Conservation (phyloP, 2,888 invertebrate species). For the Vesta saturnalis region DNA sequence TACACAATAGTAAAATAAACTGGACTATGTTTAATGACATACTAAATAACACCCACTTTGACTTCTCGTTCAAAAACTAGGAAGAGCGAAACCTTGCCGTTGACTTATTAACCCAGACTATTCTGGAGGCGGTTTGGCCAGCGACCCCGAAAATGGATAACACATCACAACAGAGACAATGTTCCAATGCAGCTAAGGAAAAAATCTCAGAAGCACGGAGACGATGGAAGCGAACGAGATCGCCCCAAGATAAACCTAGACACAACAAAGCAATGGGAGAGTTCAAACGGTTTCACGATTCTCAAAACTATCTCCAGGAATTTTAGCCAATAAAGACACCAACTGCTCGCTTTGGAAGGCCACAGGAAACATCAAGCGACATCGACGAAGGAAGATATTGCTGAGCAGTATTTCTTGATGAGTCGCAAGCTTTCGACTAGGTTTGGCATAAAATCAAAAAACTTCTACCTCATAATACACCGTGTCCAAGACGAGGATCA, state of each 20-base stretch:
- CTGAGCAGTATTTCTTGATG: too few species aligned
- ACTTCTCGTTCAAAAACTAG: conserved; percentile 3
- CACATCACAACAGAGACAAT: conserved; percentile 4
- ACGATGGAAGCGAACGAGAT: conserved; percentile 11
- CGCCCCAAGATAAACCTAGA: conserved; percentile 32
- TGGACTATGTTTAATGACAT: too few species aligned
- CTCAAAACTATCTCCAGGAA: conserved; percentile 13
- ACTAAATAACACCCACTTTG: too few species aligned
- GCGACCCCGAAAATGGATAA: conserved; percentile 13
- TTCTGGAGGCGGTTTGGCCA: conserved; percentile 12
- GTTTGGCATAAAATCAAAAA: not conserved
- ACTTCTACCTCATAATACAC: not conserved
- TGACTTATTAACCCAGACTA: conserved; percentile 2
- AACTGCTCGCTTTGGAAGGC: conserved; percentile 24
- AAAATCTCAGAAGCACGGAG: not conserved
- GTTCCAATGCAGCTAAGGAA: conserved; percentile 6
- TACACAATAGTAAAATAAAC: too few species aligned
- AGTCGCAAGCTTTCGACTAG: not conserved
- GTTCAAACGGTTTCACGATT: conserved; percentile 26
- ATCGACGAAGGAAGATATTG: not conserved
- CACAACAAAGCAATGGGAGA: conserved; percentile 35
- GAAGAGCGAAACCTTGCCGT: conserved; percentile 8
- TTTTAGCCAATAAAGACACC: conserved; percentile 19
- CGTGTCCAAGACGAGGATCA: too few species aligned
- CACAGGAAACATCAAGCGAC: conserved; percentile 19